phyloP scores from a whole-genome alignment of 2,888 invertebrate genomes.

The Agrenia bidenticulata region DNA sequence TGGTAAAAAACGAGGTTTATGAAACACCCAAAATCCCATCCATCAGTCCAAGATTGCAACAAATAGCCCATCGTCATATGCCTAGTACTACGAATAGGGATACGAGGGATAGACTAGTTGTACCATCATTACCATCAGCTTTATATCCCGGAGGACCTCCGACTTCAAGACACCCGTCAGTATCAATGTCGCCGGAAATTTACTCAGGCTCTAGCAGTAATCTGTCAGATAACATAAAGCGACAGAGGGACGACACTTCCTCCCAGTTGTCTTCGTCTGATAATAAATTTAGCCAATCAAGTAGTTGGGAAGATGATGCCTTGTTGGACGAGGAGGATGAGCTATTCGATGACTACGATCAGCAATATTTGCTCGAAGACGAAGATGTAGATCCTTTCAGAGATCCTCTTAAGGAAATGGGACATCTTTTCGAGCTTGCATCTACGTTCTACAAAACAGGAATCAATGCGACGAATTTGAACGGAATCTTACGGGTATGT shows the following conservation, averaged over 20 bases:
- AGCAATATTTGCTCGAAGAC: constrained; percentile 14
- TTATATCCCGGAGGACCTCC: not conserved
- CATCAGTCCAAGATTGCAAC: constrained; percentile 21
- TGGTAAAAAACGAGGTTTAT: constrained; percentile 32
- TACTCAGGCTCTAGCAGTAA: constrained; percentile 2
- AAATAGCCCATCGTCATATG: not conserved
- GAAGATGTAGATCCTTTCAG: constrained; percentile 11
- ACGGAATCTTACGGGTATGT: constrained; percentile 40
- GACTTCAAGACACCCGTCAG: not conserved
- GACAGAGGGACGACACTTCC: not conserved
- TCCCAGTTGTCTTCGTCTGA: not conserved
- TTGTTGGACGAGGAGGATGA: constrained; percentile 24
- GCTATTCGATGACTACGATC: constrained; percentile 21
- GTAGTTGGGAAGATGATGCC: constrained; percentile 17
- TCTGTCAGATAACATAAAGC: not conserved
- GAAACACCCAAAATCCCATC: constrained; percentile 35
- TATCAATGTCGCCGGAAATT: not conserved
- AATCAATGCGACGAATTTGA: constrained; percentile 31
- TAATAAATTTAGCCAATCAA: not conserved
- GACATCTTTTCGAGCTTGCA: constrained; percentile 47
- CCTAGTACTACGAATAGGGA: not conserved
- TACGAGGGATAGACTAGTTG: not conserved
- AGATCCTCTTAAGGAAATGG: constrained; percentile 31
- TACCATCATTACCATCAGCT: constrained; percentile 5
- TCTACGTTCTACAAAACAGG: constrained; percentile 48